A percentile compares a stretch with the other conserved stretches of the same genome.
Evolutionary conservation across 2,113 vertebrate species (phyloP).

Genomic region (Prionailurus viverrinus): DNA sequence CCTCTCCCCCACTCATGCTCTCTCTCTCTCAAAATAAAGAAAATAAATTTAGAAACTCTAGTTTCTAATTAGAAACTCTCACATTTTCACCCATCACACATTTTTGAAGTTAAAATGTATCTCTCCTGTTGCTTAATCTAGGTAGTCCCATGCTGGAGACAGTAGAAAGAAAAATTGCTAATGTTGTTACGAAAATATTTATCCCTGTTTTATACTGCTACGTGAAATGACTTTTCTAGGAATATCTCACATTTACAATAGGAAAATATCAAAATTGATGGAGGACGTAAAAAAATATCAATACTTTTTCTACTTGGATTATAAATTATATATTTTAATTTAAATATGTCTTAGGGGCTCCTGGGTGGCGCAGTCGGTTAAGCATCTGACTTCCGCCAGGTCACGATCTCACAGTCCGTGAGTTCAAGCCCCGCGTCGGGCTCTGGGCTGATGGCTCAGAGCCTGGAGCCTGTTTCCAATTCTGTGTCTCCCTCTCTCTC

Average conservation of each 20-base stretch:
- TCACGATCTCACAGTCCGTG: no score
- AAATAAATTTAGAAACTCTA: background rate
- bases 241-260: background rate
- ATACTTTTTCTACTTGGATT: background rate
- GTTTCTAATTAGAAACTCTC: background rate
- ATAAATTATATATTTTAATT: constrained; percentile 33
- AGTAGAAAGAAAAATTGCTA: background rate
- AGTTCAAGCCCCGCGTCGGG: no score
- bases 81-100: background rate
- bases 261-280: background rate
- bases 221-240: background rate
- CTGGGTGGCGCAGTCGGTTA: no score
- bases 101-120: background rate
- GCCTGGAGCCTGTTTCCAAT: no score
- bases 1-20: no score
- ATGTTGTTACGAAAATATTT: background rate
- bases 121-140: background rate
- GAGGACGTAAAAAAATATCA: background rate
- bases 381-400: no score
- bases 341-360: background rate
- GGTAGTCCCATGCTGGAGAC: background rate
- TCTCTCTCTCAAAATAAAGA: no score
- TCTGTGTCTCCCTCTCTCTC: no score
- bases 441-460: no score
- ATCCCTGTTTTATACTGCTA: background rate